These are phyloP conservation scores for Corella eumyota DNA, from an alignment of 23 tunicate genomes.

Conservation along the genomic window DNA sequence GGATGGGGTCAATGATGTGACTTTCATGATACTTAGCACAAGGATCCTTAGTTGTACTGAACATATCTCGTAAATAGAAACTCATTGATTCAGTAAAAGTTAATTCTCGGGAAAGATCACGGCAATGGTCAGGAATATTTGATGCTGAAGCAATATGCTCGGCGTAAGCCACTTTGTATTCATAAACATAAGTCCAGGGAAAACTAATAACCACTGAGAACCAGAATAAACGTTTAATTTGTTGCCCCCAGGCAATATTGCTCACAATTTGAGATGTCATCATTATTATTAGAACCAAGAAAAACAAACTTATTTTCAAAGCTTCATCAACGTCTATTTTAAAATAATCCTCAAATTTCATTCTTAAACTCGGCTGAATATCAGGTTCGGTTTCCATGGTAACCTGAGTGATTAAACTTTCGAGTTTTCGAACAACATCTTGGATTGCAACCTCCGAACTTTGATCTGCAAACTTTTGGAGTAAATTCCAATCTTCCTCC, in stretches of 20 bases:
- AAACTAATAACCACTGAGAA: slow-evolving; percentile 38
- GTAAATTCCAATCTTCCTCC: slow-evolving; percentile 4
- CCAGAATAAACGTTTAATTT: slow-evolving; percentile 28
- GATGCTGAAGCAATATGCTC: slow-evolving; percentile 7
- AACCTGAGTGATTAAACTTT: slow-evolving; percentile 8
- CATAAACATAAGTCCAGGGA: slow-evolving; percentile 24
- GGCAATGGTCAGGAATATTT: slow-evolving; percentile 30
- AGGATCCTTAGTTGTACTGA: slow-evolving; percentile 38
- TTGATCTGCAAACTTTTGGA: slow-evolving; percentile 2
- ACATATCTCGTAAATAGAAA: background rate
- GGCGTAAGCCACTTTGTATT: slow-evolving; percentile 46
- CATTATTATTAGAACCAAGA: slow-evolving; percentile 13
- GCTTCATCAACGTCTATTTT: slow-evolving; percentile 20
- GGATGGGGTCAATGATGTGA: slow-evolving; percentile 14
- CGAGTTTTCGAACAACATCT: background rate
- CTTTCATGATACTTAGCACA: slow-evolving; percentile 35
- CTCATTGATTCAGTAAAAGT: slow-evolving; percentile 1
- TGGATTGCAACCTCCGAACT: slow-evolving; percentile 1
- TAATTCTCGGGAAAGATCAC: background rate
- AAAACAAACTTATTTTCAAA: slow-evolving; percentile 6
- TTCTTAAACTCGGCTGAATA: slow-evolving; percentile 1
- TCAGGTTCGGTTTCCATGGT: background rate
- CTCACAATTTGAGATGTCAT: slow-evolving; percentile 26
- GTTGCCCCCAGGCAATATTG: slow-evolving; percentile 44
- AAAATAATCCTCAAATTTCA: slow-evolving; percentile 53